These are phyloP conservation scores for Strigamia transsilvanica DNA, from an alignment of 2,888 invertebrate genomes.

Conservation along the genomic window DNA sequence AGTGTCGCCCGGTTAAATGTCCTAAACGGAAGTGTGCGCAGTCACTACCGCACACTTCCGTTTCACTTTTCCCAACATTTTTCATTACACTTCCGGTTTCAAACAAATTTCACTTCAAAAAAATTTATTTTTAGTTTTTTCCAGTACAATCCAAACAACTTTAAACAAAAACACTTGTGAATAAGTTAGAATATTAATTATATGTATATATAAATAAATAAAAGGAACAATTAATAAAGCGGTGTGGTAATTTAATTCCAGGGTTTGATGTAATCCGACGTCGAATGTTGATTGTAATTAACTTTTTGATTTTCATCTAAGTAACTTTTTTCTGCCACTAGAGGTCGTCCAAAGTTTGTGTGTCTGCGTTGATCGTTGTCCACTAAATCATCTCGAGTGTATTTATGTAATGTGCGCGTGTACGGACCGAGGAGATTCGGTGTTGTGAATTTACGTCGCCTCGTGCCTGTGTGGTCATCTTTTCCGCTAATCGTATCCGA, in stretches of 20 bases:
- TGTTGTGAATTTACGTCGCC: neutral
- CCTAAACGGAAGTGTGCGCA: too few species aligned
- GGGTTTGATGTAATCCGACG: conserved; percentile 26
- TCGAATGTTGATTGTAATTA: conserved; percentile 4
- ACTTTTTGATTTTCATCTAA: neutral
- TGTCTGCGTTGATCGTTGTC: neutral
- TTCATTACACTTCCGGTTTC: too few species aligned
- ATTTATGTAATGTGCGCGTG: neutral
- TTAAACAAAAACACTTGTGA: too few species aligned
- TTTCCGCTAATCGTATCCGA: neutral
- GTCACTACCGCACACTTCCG: too few species aligned
- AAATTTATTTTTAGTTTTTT: too few species aligned
- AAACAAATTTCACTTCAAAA: too few species aligned
- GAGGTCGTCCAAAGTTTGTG: conserved; percentile 34
- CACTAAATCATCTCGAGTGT: neutral
- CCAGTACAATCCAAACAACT: too few species aligned
- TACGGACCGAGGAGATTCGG: neutral
- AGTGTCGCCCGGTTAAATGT: too few species aligned
- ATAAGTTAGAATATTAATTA: neutral
- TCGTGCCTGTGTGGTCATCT: neutral
- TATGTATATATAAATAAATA: neutral
- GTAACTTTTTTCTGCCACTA: conserved; percentile 22
- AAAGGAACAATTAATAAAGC: neutral
- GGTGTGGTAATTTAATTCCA: neutral
- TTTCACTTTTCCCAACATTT: too few species aligned